These are phyloP conservation scores for Pandemis heparana DNA, from an alignment of 2,888 invertebrate species.

Conservation along the genomic window DNA sequence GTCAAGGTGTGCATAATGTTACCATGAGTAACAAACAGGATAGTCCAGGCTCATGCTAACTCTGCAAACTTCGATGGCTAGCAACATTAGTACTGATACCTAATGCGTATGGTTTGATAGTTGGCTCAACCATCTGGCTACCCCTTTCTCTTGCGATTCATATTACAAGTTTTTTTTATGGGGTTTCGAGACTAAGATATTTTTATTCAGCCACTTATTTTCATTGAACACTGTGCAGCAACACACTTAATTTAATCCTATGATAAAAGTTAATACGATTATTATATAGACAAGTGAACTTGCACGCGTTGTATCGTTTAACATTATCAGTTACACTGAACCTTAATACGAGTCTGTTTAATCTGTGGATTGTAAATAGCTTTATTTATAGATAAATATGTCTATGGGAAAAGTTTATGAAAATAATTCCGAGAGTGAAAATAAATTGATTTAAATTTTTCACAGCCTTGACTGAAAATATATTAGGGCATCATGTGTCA, in stretches of 20 bases:
- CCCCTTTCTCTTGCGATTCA: constrained; percentile 23
- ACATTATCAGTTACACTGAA: constrained; percentile 32
- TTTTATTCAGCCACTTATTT: constrained; percentile 51
- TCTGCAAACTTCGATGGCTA: neutral
- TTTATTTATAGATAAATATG: constrained; percentile 29
- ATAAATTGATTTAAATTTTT: constrained; percentile 22
- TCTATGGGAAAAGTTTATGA: constrained; percentile 36
- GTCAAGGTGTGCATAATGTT: neutral
- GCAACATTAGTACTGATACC: neutral
- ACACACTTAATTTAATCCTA: constrained; percentile 70
- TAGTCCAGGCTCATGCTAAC: neutral
- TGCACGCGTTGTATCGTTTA: constrained; percentile 62
- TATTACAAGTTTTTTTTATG: constrained; percentile 38
- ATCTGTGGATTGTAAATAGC: constrained; percentile 39
- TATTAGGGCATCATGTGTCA: constrained; percentile 3
- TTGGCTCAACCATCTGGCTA: neutral
- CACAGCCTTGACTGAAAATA: constrained; percentile 9
- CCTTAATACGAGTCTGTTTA: constrained; percentile 37
- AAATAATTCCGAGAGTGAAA: constrained; percentile 34
- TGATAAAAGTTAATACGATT: constrained; percentile 76
- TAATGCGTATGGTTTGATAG: neutral
- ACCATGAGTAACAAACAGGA: neutral
- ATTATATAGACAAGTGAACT: constrained; percentile 74
- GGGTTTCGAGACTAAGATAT: constrained; percentile 36
- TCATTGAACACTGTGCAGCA: constrained; percentile 74